phyloP scores from a whole-genome alignment of 1,140 invertebrate genomes.

The Neomicropteryx cornuta region DNA sequence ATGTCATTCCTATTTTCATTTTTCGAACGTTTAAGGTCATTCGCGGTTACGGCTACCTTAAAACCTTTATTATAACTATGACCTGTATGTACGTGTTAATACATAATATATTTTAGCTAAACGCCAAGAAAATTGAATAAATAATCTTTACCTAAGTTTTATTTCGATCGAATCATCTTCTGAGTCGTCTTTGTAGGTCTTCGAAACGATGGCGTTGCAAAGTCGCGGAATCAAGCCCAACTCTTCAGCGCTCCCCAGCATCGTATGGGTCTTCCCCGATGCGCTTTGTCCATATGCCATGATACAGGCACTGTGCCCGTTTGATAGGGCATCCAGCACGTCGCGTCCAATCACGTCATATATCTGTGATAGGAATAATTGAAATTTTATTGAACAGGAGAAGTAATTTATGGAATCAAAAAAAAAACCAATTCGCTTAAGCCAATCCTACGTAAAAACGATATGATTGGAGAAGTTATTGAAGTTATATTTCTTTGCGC shows the following conservation, averaged over 20 bases:
- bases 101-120: too few relatives aligned
- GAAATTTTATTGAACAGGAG: not conserved
- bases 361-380: conserved; percentile 36
- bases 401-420: conserved; percentile 1
- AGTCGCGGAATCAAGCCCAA: conserved; percentile 33
- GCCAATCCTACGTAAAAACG: not conserved
- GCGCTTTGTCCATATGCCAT: conserved; percentile 73
- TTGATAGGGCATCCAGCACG: conserved; percentile 43
- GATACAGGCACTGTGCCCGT: conserved; percentile 50
- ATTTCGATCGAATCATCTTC: too few relatives aligned
- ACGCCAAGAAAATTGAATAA: too few relatives aligned
- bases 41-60: too few relatives aligned
- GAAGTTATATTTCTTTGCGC: not conserved
- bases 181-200: conserved; percentile 20
- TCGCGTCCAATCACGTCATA: conserved; percentile 54
- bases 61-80: too few relatives aligned
- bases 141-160: too few relatives aligned
- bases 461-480: not conserved
- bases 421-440: not conserved
- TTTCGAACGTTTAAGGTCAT: too few relatives aligned
- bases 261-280: conserved; percentile 69
- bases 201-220: conserved; percentile 32
- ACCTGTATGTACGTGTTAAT: too few relatives aligned
- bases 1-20: too few relatives aligned
- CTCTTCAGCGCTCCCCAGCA: conserved; percentile 46